phyloP scores from a whole-genome alignment of 2,797 vertebrate genomes.

The Macrochelys suwanniensis region DNA sequence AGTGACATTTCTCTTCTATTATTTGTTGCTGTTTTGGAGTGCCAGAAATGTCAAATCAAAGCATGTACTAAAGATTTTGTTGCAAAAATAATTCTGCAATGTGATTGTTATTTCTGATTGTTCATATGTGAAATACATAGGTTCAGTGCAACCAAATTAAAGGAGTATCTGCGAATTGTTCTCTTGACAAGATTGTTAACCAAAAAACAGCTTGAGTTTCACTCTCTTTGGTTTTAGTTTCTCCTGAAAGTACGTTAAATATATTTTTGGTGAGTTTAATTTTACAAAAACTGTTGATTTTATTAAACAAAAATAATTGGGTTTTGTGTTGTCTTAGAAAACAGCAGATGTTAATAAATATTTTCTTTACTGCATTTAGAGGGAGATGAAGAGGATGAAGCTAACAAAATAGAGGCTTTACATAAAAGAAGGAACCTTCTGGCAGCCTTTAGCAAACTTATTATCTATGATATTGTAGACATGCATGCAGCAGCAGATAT shows the following conservation, averaged over 20 bases:
- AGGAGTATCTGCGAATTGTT: neutral
- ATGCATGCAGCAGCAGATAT: slow-evolving; percentile 99
- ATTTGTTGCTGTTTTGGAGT: neutral
- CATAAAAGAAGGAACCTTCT: slow-evolving; percentile 98
- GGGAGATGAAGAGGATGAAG: slow-evolving; percentile 99
- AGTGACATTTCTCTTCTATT: neutral
- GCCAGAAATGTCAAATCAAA: neutral
- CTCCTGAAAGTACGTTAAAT: neutral
- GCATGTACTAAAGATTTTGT: neutral
- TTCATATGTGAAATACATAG: neutral
- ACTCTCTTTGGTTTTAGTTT: neutral
- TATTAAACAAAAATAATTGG: neutral
- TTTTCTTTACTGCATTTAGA: slow-evolving; percentile 83
- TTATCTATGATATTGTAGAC: slow-evolving; percentile 99
- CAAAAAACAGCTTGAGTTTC: neutral
- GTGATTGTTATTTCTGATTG: neutral
- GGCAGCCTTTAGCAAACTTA: slow-evolving; percentile 98
- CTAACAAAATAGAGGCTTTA: slow-evolving; percentile 99
- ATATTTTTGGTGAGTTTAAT: neutral
- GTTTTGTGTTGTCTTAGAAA: neutral
- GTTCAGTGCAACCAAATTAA: neutral
- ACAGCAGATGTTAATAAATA: neutral
- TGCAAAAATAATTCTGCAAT: neutral
- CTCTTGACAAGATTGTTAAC: neutral
- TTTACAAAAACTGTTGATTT: neutral